These are phyloP conservation scores for Periphyllus acericola DNA, from an alignment of 2,888 invertebrate species.

Conservation along the genomic window DNA sequence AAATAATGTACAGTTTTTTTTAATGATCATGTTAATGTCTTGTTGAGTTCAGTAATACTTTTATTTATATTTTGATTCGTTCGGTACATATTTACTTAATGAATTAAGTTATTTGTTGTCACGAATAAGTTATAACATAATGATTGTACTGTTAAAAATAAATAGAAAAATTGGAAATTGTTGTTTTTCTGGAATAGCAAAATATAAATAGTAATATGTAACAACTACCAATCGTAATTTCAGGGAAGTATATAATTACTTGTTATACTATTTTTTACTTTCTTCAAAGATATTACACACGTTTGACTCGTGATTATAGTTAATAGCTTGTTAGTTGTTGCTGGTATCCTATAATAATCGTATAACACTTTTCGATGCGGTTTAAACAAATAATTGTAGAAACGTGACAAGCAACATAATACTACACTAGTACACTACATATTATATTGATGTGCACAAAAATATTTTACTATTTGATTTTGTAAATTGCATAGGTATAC, in stretches of 20 bases:
- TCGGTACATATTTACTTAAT: too few relatives aligned
- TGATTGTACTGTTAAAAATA: not conserved
- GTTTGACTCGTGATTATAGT: conserved; percentile 14
- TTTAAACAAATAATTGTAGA: conserved; percentile 53
- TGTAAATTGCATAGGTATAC: conserved; percentile 24
- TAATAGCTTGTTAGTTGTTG: conserved; percentile 12
- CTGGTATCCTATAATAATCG: not conserved
- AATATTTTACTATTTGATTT: conserved; percentile 40
- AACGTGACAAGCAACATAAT: conserved; percentile 40
- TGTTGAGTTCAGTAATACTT: too few relatives aligned
- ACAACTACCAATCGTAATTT: not conserved
- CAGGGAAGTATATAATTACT: not conserved
- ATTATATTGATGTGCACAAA: not conserved
- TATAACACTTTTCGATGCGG: conserved; percentile 28
- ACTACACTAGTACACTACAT: not conserved
- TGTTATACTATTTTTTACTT: not conserved
- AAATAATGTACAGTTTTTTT: too few relatives aligned
- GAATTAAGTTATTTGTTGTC: too few relatives aligned
- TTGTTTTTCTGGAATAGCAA: not conserved
- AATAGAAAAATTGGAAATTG: not conserved
- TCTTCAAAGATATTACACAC: not conserved
- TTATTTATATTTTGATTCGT: too few relatives aligned
- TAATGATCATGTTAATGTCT: too few relatives aligned
- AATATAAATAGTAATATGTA: not conserved
- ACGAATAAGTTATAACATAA: too few relatives aligned